A percentile compares a stretch with the other conserved stretches of the same genome.
Evolutionary conservation across 2,888 invertebrate species (phyloP).

Genomic region (Cephus runcator): DNA sequence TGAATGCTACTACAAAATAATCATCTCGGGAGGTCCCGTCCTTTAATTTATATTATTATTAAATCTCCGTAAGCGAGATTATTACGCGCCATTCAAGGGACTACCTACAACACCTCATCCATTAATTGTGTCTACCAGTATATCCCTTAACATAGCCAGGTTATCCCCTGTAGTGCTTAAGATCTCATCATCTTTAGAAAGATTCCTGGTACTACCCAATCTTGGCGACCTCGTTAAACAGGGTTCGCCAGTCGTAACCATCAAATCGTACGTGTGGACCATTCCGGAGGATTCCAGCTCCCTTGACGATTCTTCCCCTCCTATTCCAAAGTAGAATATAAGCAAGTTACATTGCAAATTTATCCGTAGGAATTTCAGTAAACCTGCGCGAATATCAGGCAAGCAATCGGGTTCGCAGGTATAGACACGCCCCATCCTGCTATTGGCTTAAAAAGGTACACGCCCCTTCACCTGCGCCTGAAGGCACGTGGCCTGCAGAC

Average conservation of each 20-base stretch:
- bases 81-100: not conserved
- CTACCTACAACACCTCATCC: too few relatives aligned
- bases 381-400: slow-evolving; percentile 44
- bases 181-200: too few relatives aligned
- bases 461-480: slow-evolving; percentile 59
- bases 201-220: too few relatives aligned
- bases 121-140: too few relatives aligned
- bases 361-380: slow-evolving; percentile 9
- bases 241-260: too few relatives aligned
- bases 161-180: too few relatives aligned
- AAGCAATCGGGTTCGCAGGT: slow-evolving; percentile 53
- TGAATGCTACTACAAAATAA: slow-evolving; percentile 43
- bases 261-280: too few relatives aligned
- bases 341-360: not conserved
- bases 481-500: not conserved
- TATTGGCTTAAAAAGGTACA: slow-evolving; percentile 56
- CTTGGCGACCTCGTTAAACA: too few relatives aligned
- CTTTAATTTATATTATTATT: slow-evolving; percentile 53
- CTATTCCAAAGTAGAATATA: too few relatives aligned
- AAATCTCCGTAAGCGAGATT: slow-evolving; percentile 34
- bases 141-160: too few relatives aligned
- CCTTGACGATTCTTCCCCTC: too few relatives aligned
- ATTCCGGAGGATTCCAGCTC: too few relatives aligned
- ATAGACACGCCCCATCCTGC: slow-evolving; percentile 55
- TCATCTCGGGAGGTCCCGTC: slow-evolving; percentile 53